A percentile compares a stretch with the other conserved stretches of the same genome.
These are phyloP conservation scores for Bombus superbus DNA, from an alignment of 1,140 invertebrate species.

Conservation along the genomic window DNA sequence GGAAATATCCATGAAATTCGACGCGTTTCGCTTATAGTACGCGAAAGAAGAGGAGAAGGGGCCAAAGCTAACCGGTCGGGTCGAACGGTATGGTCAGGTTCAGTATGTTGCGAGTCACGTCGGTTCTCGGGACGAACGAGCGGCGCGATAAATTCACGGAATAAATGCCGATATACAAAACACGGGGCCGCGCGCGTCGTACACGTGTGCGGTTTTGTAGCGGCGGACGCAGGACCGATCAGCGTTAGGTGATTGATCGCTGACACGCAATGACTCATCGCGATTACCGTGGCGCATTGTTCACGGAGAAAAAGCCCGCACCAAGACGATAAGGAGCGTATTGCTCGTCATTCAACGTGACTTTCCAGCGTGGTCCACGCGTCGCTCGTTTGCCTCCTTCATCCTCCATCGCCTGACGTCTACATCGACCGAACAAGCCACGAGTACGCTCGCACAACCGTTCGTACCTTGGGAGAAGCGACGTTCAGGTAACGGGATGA, in stretches of 20 bases:
- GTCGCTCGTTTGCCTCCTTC: constrained; percentile 23
- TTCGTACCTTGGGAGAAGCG: background rate
- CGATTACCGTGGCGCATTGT: constrained; percentile 61
- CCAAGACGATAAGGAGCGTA: constrained; percentile 58
- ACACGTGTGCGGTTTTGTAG: constrained; percentile 64
- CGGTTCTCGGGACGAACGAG: background rate
- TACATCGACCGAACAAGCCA: constrained; percentile 13
- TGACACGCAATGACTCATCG: constrained; percentile 65
- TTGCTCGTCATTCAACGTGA: constrained; percentile 49
- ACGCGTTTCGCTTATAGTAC: background rate
- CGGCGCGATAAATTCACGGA: constrained; percentile 58
- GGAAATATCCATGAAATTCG: background rate
- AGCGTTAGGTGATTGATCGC: constrained; percentile 65
- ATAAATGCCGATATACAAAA: constrained; percentile 64
- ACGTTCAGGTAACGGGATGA: background rate
- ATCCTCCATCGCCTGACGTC: background rate
- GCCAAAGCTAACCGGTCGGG: background rate
- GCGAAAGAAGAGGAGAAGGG: background rate
- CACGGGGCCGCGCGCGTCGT: constrained; percentile 34
- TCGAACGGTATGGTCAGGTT: background rate
- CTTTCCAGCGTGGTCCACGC: constrained; percentile 45
- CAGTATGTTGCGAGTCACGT: constrained; percentile 31
- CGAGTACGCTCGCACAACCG: background rate
- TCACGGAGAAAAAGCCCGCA: constrained; percentile 41
- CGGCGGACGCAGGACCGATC: constrained; percentile 56